Conservation (phyloP, 2,888 invertebrate species). For the Drosophila buzzatii region DNA sequence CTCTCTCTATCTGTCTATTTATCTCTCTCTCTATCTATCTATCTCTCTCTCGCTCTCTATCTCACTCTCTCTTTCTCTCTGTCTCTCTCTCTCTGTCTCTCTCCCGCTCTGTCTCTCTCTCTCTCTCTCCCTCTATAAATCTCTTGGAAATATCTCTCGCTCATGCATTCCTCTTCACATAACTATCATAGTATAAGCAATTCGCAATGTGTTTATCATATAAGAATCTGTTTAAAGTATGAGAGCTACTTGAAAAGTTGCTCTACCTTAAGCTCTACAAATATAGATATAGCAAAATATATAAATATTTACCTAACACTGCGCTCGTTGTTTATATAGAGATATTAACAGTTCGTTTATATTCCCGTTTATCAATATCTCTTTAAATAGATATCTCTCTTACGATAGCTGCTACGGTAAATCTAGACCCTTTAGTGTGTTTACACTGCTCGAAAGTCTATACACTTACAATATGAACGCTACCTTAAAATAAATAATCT, state of each 20-base stretch:
- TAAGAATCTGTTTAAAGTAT: not conserved
- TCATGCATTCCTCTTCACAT: not conserved
- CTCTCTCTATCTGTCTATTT: too few species aligned
- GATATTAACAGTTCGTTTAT: not conserved
- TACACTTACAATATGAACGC: not conserved
- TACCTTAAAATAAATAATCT: not conserved
- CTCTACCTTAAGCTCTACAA: not conserved
- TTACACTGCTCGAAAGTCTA: not conserved
- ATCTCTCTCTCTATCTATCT: too few species aligned
- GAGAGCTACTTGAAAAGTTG: not conserved
- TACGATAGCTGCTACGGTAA: not conserved
- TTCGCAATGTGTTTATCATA: not conserved
- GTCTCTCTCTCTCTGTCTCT: too few species aligned
- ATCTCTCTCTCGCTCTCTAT: too few species aligned
- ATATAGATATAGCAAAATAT: not conserved
- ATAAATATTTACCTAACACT: not conserved
- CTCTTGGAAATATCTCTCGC: too few species aligned
- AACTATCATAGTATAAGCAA: not conserved
- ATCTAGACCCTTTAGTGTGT: not conserved
- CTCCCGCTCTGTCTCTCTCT: too few species aligned
- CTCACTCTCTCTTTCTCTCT: too few species aligned
- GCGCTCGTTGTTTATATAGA: not conserved
- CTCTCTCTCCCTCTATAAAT: too few species aligned
- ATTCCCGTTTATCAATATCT: too few species aligned
- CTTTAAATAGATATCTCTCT: slow-evolving; percentile 1